Evolutionary conservation across 2,888 invertebrate species (phyloP), one percentile per base, ranked within the genome.

Genomic region (Eupithecia exiguata): DNA sequence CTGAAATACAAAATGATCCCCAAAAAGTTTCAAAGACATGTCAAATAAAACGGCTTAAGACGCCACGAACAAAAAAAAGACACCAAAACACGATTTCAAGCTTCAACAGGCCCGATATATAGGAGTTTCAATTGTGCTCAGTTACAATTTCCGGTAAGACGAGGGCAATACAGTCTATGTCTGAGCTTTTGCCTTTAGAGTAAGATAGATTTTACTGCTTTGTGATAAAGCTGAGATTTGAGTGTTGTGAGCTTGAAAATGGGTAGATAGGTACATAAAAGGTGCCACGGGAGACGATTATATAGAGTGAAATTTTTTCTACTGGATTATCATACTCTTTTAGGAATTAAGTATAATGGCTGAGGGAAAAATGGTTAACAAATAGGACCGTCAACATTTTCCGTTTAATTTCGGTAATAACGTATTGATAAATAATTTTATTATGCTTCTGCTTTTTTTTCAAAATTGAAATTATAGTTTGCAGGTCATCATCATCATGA

Each of bases 101-200:
- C 77, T 71, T 73, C 75, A 68, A 73, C 71, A 66, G 73, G 68
- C 73, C 69, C 71, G 71, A 75, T 75, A 75, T 75, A 75, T 69
- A 75, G 67, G 75, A 75, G 75, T 77, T 77, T 77, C 77, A 75
- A 77, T 77, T 77, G 77, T 75, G 69, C 75, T 77, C 75, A 69
- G 71, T 73, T 77, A 77, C 77, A 73, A 77, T 71, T 77, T 75
- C 73, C 73, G 53, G 75, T 74, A 77, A 77, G 74, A 71, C 77
- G 72, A 71, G 58, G 73, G 68, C 73, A 69, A 74, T 73, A 77
- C 72, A 72, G 70, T 70, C 72, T 65, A 69, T 73, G 61, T 61
- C 21, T 53, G 4, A 53, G 49, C 49, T 3, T n/a, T n/a, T 68
- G 67, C 40, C 21, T 66, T 5, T 16, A 43, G 61, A 25, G 21